These are phyloP conservation scores for Griposia aprilina DNA, from an alignment of 2,888 invertebrate species.

Conservation along the genomic window DNA sequence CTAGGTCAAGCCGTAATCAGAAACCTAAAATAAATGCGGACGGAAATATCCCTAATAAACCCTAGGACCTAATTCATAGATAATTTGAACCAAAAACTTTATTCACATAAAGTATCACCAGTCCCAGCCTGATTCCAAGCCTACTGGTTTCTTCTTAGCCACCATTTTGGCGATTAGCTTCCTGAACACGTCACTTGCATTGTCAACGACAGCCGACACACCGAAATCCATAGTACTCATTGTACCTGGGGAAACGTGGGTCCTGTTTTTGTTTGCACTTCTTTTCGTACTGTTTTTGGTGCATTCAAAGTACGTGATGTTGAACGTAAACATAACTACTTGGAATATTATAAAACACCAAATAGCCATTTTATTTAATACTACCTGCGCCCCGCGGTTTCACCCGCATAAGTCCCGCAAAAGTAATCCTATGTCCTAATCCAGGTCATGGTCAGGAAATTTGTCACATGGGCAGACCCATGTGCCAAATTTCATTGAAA, in stretches of 20 bases:
- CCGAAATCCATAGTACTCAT: conserved; percentile 60
- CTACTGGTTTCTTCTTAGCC: conserved; percentile 74
- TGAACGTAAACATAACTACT: conserved; percentile 46
- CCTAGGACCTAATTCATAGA: neutral
- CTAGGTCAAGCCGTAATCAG: neutral
- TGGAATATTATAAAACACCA: conserved; percentile 24
- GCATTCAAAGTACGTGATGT: conserved; percentile 51
- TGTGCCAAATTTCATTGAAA: too few relatives aligned
- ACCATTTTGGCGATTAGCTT: conserved; percentile 75
- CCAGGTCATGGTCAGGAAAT: too few relatives aligned
- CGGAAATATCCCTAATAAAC: too few relatives aligned
- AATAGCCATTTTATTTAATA: conserved; percentile 38
- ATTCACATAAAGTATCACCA: conserved; percentile 58
- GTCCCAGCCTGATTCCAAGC: conserved; percentile 73
- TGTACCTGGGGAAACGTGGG: conserved; percentile 15
- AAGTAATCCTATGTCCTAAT: too few relatives aligned
- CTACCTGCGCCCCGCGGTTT: too few relatives aligned
- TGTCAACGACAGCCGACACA: conserved; percentile 70
- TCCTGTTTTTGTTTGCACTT: conserved; percentile 10
- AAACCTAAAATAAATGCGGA: neutral
- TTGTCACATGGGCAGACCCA: too few relatives aligned
- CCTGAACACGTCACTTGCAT: conserved; percentile 73
- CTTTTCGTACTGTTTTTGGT: conserved; percentile 31
- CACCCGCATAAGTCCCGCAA: too few relatives aligned
- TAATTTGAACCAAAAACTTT: neutral